Percentiles rank a stretch among this genome's conserved stretches.
These are phyloP conservation scores for Dryadula phaetusa DNA, from an alignment of 2,888 invertebrate species.

Conservation along the genomic window DNA sequence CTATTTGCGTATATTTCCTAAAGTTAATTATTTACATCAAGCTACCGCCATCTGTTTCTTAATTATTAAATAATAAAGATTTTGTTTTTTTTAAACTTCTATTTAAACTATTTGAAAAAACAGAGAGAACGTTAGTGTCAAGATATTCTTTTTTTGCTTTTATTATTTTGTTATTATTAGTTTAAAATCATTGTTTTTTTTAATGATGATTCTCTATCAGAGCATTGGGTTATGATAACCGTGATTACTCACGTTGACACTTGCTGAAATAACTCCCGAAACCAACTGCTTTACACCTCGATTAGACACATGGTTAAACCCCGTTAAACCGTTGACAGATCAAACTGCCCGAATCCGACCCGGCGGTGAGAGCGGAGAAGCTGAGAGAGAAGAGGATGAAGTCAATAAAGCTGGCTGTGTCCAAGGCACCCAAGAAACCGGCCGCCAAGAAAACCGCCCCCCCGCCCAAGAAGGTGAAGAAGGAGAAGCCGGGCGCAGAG, in stretches of 20 bases:
- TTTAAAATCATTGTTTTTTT: no score
- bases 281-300: no score
- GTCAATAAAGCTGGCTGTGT: constrained; percentile 77
- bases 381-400: constrained; percentile 79
- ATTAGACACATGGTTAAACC: not conserved
- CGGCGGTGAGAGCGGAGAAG: constrained; percentile 78
- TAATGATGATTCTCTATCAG: constrained; percentile 79
- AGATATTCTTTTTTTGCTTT: no score
- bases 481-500: constrained; percentile 49
- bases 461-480: constrained; percentile 60
- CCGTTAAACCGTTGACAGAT: constrained; percentile 61
- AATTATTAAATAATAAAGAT: no score
- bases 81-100: no score
- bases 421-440: constrained; percentile 82
- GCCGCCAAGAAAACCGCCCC: constrained; percentile 75
- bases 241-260: constrained; percentile 83
- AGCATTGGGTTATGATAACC: constrained; percentile 82
- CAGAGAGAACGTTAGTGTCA: no score
- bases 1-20: no score
- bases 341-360: constrained; percentile 71
- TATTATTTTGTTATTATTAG: no score
- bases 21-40: no score
- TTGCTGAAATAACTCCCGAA: constrained; percentile 56
- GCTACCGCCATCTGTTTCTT: no score
- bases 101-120: no score